Evolutionary conservation across 2,113 vertebrate species (phyloP).

Genomic region (Tragelaphus imberbis): DNA sequence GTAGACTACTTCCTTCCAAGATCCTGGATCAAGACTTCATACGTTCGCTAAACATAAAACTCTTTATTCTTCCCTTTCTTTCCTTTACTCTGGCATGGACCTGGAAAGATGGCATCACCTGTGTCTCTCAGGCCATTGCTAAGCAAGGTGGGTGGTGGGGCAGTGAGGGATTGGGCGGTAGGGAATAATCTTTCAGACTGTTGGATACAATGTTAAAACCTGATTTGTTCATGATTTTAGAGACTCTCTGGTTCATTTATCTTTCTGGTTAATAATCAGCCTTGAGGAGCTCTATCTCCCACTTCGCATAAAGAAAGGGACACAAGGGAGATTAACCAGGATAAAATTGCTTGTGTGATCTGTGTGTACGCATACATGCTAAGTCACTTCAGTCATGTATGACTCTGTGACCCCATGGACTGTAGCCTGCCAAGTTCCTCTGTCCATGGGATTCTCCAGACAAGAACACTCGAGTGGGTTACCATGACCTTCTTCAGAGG

Average conservation of each 20-base stretch:
- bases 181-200: neutral
- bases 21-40: neutral
- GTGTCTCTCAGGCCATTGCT: neutral
- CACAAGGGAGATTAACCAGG: neutral
- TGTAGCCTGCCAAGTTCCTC: neutral
- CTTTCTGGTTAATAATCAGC: neutral
- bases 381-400: neutral
- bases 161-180: neutral
- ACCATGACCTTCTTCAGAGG: neutral
- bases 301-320: neutral
- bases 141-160: neutral
- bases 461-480: neutral
- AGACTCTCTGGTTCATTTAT: neutral
- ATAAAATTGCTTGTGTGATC: neutral
- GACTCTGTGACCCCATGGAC: neutral
- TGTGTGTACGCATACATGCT: rapidly evolving
- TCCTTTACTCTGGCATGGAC: neutral
- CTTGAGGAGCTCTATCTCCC: neutral
- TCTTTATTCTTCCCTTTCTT: neutral
- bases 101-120: neutral
- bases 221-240: neutral
- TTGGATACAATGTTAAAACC: neutral
- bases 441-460: neutral
- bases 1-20: neutral
- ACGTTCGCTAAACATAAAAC: neutral